Percentiles rank a stretch among this genome's conserved stretches.
phyloP scores from a whole-genome alignment of 2,888 invertebrate genomes.

The Cantharis rustica region DNA sequence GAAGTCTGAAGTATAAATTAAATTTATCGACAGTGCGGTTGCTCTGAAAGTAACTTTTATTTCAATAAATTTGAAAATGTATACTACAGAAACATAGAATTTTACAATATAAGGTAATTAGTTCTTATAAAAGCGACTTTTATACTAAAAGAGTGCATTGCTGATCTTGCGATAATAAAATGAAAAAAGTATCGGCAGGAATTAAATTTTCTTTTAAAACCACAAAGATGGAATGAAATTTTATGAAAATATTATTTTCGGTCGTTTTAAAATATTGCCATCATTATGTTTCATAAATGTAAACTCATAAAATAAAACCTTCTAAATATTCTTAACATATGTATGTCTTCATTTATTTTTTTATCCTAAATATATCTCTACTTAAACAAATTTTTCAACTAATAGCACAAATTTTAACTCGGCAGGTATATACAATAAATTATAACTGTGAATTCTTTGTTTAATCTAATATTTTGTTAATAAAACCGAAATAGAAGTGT shows the following conservation, averaged over 20 bases:
- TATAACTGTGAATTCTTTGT: not conserved
- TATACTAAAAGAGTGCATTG: no score
- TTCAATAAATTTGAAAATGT: not conserved
- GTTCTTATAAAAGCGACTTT: no score
- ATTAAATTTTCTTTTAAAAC: not conserved
- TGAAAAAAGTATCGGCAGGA: not conserved
- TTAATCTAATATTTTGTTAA: not conserved
- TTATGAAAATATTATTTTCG: not conserved
- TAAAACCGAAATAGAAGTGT: not conserved
- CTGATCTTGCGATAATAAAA: not conserved
- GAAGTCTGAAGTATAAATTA: not conserved
- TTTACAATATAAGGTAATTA: no score
- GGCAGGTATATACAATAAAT: not conserved
- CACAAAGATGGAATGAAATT: not conserved
- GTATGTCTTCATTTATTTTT: not conserved
- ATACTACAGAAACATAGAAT: no score
- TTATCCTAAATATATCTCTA: not conserved
- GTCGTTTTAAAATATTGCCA: not conserved
- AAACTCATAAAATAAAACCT: not conserved
- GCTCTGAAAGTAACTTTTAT: not conserved
- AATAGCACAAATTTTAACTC: not conserved
- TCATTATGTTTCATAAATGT: not conserved
- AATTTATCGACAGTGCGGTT: not conserved
- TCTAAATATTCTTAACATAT: not conserved
- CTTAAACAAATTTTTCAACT: not conserved